Evolutionary conservation across 2,797 vertebrate genomes (phyloP), one percentile per base, ranked within the genome.

Genomic region (Pachyuromys duprasi): DNA sequence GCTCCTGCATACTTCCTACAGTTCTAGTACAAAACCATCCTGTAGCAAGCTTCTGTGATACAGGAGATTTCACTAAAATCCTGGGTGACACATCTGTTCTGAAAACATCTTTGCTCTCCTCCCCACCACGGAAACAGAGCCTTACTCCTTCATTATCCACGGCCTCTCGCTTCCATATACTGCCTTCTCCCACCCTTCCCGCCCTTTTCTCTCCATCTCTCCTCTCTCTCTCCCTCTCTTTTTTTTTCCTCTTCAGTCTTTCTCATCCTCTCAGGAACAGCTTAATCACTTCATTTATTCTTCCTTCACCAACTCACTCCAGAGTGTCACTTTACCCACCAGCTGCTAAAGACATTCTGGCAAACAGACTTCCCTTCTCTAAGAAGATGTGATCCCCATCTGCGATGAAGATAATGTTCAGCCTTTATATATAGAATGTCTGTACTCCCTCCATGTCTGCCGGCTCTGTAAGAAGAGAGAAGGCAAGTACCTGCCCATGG

Each of bases 191-290:
- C 45, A 22, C 53, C 42, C 69, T 81, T 76, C 60, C 69, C 49
- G 14, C 39, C 18, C 11, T 11, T 49, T 49, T 49, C 49, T 63
- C 39, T 63, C 39, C 57, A 3, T 9, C 33, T 42, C 28, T 49
- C 14, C 15, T 57, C 55, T 69, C 36, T 49, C 33, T 24, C 5
- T 53, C 14, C 20, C 18, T 3, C 55, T 57, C 2, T 15, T 39
- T 72, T 33, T 9, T 9, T 12, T 8, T 17, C 53, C 33, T 72
- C 18, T 17, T 20, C 63, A 86, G 3, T 60, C 49, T 55, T 57
- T 57, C 87, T 70, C 80, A 49, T 75, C 89, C 76, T 67, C 60
- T 67, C 57, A 95, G 39, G 28, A 90, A n/a, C 63, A 90, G 42
- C 13, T 69, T 79, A 86, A 86, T 4, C 17, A 36, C n/a, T 83